Base-by-base conservation (phyloP, 2,888 invertebrate genomes). In the Schrankia costaestrigalis region DNA sequence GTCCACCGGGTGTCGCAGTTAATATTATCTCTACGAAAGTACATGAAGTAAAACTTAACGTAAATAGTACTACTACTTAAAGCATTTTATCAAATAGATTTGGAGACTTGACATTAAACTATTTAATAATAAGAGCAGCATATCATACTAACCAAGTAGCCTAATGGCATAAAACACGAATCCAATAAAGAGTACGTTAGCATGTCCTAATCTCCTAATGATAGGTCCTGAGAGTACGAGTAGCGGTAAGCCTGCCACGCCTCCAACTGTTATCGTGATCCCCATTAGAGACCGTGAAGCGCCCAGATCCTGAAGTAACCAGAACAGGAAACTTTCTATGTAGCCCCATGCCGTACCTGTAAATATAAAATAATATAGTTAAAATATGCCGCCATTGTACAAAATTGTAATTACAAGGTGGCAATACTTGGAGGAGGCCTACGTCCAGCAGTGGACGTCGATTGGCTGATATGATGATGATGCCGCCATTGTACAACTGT, bases 291-390 rank as follows among this genome's bases (percentile, higher is more conserved):
- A 92, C 28, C 93, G 90, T 0, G 93, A 92, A 0, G 91, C 94
- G 3, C 94, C 94, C 43, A 94, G 79, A 72, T 94, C 94, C 71
- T 95, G 93, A 15, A 94, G 89, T 41, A 94, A 82, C 93, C 94
- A 94, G 76, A 94, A 94, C 14, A 94, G 84, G 80, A 94, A 95
- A 53, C 93, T 94, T 75, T 95, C 94, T 52, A 95, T 91, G 77
- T 93, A 94, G 19, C 94, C 94, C 94, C 94, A 94, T n/a, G 93
- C 93, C 11, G 92, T 92, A 17, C 94, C 94, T 94, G 74, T 6
- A 78, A 26, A 26, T 9, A 30, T n/a, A 11, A 27, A 15, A 24
- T 3, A 17, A 11, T 11, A 14, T 8, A 27, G 7, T 11, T 8
- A 27, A 11, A 25, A 4, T 6, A 15, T 3, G 9, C 6, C 3